phyloP scores from a whole-genome alignment of 2,888 invertebrate species.

The Euzetes globulus region DNA sequence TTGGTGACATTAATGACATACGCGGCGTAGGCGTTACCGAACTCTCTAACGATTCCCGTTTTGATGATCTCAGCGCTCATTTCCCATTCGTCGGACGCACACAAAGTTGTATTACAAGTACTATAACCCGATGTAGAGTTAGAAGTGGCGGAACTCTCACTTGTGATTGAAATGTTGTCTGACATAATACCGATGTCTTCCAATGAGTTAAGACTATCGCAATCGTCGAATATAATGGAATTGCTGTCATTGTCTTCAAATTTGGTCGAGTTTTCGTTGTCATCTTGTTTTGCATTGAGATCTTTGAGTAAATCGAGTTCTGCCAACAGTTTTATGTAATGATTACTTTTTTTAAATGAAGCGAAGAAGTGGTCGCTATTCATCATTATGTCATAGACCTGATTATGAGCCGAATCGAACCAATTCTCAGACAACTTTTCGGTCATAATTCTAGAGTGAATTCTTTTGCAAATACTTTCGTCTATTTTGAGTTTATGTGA shows the following conservation, averaged over 20 bases:
- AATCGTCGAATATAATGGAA: conserved; percentile 22
- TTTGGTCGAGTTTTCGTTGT: neutral
- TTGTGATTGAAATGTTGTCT: conserved; percentile 3
- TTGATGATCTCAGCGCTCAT: conserved; percentile 58
- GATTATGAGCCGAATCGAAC: conserved; percentile 71
- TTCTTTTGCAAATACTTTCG: conserved; percentile 55
- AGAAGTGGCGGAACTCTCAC: neutral
- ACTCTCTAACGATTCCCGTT: conserved; percentile 69
- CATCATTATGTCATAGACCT: conserved; percentile 46
- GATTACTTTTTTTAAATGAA: conserved; percentile 59
- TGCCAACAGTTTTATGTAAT: conserved; percentile 62
- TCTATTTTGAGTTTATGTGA: conserved; percentile 46
- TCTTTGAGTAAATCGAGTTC: conserved; percentile 63
- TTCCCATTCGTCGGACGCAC: conserved; percentile 44
- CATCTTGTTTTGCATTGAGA: conserved; percentile 15
- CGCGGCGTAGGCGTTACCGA: conserved; percentile 76
- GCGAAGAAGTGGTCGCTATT: conserved; percentile 58
- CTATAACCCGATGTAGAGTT: conserved; percentile 42
- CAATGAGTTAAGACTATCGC: conserved; percentile 17
- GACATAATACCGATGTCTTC: conserved; percentile 29
- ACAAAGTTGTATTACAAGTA: conserved; percentile 50
- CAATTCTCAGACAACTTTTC: conserved; percentile 62
- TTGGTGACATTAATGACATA: conserved; percentile 75
- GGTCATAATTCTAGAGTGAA: conserved; percentile 57
- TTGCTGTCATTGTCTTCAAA: conserved; percentile 15